Conservation (phyloP, 2,888 invertebrate species). For the Copidosoma aretas region DNA sequence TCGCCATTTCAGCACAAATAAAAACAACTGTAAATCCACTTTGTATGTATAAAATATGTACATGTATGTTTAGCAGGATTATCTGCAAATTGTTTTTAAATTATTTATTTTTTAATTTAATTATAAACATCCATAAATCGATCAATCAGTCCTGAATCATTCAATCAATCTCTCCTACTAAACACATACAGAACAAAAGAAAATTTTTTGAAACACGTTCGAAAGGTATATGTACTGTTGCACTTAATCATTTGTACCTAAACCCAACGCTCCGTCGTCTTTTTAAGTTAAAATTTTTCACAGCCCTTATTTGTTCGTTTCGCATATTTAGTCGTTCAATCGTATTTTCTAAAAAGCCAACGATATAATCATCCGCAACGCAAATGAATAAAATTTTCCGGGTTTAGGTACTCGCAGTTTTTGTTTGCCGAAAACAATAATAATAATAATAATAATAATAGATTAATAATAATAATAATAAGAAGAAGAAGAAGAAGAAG, state of each 20-base stretch:
- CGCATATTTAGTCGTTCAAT: constrained; percentile 12
- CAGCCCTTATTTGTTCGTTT: constrained; percentile 58
- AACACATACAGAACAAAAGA: too few relatives aligned
- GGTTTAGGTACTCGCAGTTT: constrained; percentile 28
- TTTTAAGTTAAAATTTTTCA: constrained; percentile 49
- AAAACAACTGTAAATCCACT: constrained; percentile 48
- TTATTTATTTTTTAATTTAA: constrained; percentile 41
- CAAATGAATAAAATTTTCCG: constrained; percentile 21
- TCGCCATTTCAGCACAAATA: constrained; percentile 48
- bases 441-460: too few relatives aligned
- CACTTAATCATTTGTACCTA: constrained; percentile 30
- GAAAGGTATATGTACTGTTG: constrained; percentile 10
- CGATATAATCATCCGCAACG: constrained; percentile 17
- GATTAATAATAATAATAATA: too few relatives aligned
- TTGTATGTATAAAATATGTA: constrained; percentile 55
- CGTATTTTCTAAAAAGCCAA: constrained; percentile 29
- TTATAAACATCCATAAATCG: too few relatives aligned
- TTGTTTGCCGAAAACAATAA: constrained; percentile 19
- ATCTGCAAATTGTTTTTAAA: constrained; percentile 24
- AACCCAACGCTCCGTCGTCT: constrained; percentile 28
- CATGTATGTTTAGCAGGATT: background rate
- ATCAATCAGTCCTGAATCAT: too few relatives aligned
- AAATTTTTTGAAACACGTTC: constrained; percentile 39
- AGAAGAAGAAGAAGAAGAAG: too few relatives aligned
- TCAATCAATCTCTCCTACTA: too few relatives aligned